Evolutionary conservation across 2,888 invertebrate genomes (phyloP).

Genomic region (Megaustenia siamemsis): DNA sequence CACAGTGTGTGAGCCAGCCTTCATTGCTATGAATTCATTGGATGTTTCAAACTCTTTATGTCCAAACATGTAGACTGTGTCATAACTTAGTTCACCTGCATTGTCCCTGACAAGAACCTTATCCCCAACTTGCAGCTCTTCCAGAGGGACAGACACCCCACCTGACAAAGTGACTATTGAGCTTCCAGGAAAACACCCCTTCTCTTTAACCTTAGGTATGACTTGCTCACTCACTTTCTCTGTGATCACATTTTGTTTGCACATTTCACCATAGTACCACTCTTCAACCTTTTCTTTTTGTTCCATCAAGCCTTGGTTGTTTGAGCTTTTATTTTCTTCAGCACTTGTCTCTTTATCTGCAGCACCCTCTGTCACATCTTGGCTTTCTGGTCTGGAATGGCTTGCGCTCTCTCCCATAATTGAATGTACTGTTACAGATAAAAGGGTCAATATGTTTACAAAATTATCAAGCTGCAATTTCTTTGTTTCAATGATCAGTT

Average conservation of each 20-base stretch:
- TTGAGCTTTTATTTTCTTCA: not conserved
- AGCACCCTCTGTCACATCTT: not conserved
- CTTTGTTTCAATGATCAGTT: slow-evolving; percentile 38
- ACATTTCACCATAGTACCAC: slow-evolving; percentile 19
- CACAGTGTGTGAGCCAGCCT: slow-evolving; percentile 13
- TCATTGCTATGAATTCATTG: slow-evolving; percentile 31
- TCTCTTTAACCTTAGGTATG: slow-evolving; percentile 28
- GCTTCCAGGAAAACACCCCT: slow-evolving; percentile 42
- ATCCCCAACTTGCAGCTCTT: slow-evolving; percentile 33
- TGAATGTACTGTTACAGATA: slow-evolving; percentile 43
- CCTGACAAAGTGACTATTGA: slow-evolving; percentile 12
- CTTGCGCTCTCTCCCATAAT: slow-evolving; percentile 50
- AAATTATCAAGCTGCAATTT: slow-evolving; percentile 29
- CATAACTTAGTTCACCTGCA: slow-evolving; percentile 21
- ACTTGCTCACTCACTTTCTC: slow-evolving; percentile 34
- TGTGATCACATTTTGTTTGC: slow-evolving; percentile 24
- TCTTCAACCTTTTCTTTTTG: not conserved
- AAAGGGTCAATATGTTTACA: slow-evolving; percentile 39
- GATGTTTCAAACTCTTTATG: slow-evolving; percentile 24
- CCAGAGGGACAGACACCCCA: slow-evolving; percentile 30
- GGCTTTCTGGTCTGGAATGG: slow-evolving; percentile 13
- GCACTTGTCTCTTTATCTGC: not conserved
- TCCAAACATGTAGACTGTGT: slow-evolving; percentile 54
- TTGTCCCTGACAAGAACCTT: slow-evolving; percentile 26
- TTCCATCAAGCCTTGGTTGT: not conserved